These are phyloP conservation scores for Caiman crocodilus DNA, from an alignment of 2,797 vertebrate species.

Conservation along the genomic window DNA sequence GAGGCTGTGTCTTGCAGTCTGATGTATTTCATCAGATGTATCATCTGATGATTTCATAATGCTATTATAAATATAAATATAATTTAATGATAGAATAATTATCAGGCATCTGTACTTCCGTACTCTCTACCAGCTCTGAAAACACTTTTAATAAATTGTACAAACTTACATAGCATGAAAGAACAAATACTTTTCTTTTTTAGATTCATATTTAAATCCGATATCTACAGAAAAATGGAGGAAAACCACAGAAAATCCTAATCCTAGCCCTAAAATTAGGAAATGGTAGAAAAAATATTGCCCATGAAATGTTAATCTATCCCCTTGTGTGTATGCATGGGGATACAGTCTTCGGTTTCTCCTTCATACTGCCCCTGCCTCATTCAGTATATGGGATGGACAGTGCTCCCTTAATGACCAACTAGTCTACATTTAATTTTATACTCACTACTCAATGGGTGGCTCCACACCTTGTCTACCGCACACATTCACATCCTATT, in stretches of 20 bases:
- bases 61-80: neutral
- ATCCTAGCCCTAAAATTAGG: neutral
- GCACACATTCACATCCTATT: constrained; percentile 40
- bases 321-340: constrained; percentile 36
- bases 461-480: constrained; percentile 42
- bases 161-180: neutral
- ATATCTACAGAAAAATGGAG: too few relatives aligned
- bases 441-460: constrained; percentile 60
- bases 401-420: constrained; percentile 62
- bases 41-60: neutral
- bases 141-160: neutral
- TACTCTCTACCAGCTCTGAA: neutral
- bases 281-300: constrained; percentile 43
- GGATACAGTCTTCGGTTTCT: constrained; percentile 55
- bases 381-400: constrained; percentile 56
- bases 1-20: neutral
- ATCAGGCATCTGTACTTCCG: too few relatives aligned
- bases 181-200: too few relatives aligned
- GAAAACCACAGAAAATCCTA: too few relatives aligned
- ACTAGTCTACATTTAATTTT: constrained; percentile 66
- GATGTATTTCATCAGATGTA: neutral
- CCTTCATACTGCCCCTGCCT: constrained; percentile 59
- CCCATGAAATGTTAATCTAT: constrained; percentile 36
- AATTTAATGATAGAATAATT: neutral
- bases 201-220: too few relatives aligned